Conservation (phyloP, 1,140 invertebrate species). For the Drosophila pseudoobscura region DNA sequence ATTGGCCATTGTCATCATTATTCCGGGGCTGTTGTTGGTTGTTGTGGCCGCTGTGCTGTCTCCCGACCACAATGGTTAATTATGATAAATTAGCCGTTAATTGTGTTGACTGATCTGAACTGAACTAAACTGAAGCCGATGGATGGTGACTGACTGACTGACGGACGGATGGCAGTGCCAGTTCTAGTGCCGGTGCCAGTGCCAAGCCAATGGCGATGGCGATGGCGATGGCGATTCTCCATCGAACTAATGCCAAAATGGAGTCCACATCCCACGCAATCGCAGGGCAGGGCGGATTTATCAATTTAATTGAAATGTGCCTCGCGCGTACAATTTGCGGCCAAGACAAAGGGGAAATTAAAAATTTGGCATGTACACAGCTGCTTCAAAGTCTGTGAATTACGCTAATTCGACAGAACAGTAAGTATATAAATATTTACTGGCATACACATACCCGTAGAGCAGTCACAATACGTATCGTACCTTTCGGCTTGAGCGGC, state of each 20-base stretch:
- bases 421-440: constrained; percentile 28
- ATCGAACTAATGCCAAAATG: constrained; percentile 23
- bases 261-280: constrained; percentile 27
- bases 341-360: constrained; percentile 62
- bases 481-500: constrained; percentile 39
- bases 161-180: constrained; percentile 27
- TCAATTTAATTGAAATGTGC: constrained; percentile 51
- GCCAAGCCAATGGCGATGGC: not conserved
- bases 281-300: constrained; percentile 44
- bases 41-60: constrained; percentile 17
- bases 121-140: not conserved
- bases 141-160: constrained; percentile 7
- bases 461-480: not conserved
- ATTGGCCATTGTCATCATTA: constrained; percentile 75
- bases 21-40: constrained; percentile 10
- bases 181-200: not conserved
- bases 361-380: constrained; percentile 64
- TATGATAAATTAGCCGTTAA: constrained; percentile 80
- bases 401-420: constrained; percentile 51
- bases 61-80: constrained; percentile 72
- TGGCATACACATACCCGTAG: constrained; percentile 19
- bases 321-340: constrained; percentile 32
- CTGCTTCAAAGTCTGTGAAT: constrained; percentile 38
- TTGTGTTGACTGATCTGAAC: constrained; percentile 72
- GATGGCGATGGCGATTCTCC: constrained; percentile 22